Evolutionary conservation across 2,113 vertebrate genomes (phyloP), one percentile per base, ranked within the genome.

Genomic region (Hippoglossus stenolepis): DNA sequence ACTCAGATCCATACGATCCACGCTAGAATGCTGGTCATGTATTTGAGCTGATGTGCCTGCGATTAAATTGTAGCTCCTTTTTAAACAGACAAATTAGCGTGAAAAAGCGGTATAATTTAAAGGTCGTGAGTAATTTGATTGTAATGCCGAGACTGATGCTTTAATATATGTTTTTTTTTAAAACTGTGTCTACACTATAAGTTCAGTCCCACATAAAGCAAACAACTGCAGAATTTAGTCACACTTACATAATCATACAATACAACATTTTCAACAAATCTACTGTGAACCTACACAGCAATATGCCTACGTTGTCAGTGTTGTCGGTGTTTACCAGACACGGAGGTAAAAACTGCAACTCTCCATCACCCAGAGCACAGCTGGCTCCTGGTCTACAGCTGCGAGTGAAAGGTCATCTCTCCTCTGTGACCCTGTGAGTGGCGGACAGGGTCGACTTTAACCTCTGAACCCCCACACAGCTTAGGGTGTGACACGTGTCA

Each of bases 401-500:
- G 18, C 4, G 35, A 67, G 21, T 73, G 6, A 86, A 66, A 76
- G 77, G 74, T 84, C 70, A 53, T 11, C 20, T 66, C 21, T 23
- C 28, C 56, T 53, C 51, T 14, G 60, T 64, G 67, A 45, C 77
- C 71, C 17, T 51, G 20, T 43, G 26, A 24, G 65, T 28, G 47
- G 40, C 5, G n/a, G 61, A 68, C 75, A 58, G 9, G 1, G 17
- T 40, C 57, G 49, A 56, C 62, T 51, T 71, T 77, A 38, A 88
- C 79, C 85, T 13, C 47, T 76, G 51, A 43, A 24, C 60, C 73
- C 56, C 47, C 10, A n/a, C n/a, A 13, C 54, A 21, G 53, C 60
- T 54, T 59, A 54, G 63, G 63, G 28, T 31, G 40, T 65, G 28
- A 76, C 77, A 71, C 9, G 2, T 79, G 77, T 82, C 75, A 68